These are phyloP conservation scores for Ailuropoda melanoleuca DNA, from an alignment of 2,113 vertebrate genomes.

Conservation along the genomic window DNA sequence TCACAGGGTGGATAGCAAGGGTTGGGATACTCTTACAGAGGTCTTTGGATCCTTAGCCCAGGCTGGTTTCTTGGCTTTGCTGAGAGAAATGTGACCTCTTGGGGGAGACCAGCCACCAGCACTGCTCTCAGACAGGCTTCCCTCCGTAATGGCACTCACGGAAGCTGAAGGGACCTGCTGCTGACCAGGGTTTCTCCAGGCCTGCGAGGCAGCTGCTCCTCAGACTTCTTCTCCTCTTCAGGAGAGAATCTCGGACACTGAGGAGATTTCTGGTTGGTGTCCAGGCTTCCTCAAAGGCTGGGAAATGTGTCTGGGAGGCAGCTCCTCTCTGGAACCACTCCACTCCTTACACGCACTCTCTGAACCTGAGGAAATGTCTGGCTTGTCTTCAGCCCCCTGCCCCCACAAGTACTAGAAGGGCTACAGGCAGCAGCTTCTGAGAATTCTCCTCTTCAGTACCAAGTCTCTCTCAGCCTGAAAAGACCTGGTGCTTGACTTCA, in stretches of 20 bases:
- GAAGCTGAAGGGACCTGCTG: neutral
- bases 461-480: constrained; percentile 23
- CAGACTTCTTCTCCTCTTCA: neutral
- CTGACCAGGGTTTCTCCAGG: neutral
- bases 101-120: neutral
- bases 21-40: constrained; percentile 42
- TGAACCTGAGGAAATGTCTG: neutral
- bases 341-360: neutral
- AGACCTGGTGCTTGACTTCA: constrained; percentile 35
- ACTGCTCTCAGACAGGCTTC: neutral
- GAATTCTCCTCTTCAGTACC: constrained; percentile 2
- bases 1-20: constrained; percentile 73
- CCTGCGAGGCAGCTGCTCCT: neutral
- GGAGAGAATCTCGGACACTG: neutral
- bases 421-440: neutral
- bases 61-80: constrained; percentile 57
- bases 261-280: neutral
- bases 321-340: neutral
- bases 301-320: neutral
- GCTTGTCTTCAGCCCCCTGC: neutral
- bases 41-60: neutral
- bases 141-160: neutral
- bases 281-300: neutral
- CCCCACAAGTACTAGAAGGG: neutral
- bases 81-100: constrained; percentile 13